These are phyloP conservation scores for Luperina testacea DNA, from an alignment of 2,888 invertebrate species.

Conservation along the genomic window DNA sequence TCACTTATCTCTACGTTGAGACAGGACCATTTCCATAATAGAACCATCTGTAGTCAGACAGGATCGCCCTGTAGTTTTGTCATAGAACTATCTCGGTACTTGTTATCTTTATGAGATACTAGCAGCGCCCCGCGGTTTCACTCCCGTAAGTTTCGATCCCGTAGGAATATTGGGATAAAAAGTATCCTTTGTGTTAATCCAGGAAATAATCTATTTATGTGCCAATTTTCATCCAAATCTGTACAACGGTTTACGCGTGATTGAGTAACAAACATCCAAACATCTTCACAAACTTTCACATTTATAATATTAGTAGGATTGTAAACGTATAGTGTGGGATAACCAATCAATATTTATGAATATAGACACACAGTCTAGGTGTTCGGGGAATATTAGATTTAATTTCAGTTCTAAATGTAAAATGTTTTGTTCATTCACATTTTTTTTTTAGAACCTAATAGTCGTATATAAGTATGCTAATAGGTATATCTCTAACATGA, in stretches of 20 bases:
- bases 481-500: constrained; percentile 27
- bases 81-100: constrained; percentile 80
- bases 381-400: background rate
- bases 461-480: constrained; percentile 10
- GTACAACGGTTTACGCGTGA: too few relatives aligned
- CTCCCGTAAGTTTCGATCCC: too few relatives aligned
- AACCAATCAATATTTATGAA: constrained; percentile 30
- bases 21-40: constrained; percentile 85
- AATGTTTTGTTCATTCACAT: background rate
- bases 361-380: background rate
- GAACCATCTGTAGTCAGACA: constrained; percentile 83
- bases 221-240: too few relatives aligned
- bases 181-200: too few relatives aligned
- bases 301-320: constrained; percentile 26
- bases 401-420: background rate
- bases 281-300: too few relatives aligned
- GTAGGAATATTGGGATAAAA: too few relatives aligned
- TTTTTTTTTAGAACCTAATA: background rate
- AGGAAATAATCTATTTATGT: too few relatives aligned
- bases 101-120: constrained; percentile 77
- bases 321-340: constrained; percentile 56
- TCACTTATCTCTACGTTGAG: constrained; percentile 85
- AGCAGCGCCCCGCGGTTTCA: too few relatives aligned
- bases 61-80: constrained; percentile 84
- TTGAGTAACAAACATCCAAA: too few relatives aligned